Evolutionary conservation across 2,113 vertebrate species (phyloP).

Genomic region (Apistogramma diplotaenia): DNA sequence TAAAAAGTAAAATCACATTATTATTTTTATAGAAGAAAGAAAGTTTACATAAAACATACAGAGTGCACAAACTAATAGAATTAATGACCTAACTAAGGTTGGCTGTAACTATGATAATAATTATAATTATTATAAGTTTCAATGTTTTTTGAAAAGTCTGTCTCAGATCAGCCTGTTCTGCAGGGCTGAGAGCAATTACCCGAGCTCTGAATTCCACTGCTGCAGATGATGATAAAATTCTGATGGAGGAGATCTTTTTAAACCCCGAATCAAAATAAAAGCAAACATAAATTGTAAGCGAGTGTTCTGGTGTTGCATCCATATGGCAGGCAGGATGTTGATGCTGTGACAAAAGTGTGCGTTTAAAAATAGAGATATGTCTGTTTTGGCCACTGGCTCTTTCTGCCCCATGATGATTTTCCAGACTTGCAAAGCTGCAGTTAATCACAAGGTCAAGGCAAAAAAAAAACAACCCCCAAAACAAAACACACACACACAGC

Average conservation of each 20-base stretch:
- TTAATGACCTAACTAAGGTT: no score
- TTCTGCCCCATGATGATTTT: constrained; percentile 36
- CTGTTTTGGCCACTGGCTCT: constrained; percentile 27
- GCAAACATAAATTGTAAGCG: not conserved
- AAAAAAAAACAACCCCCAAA: not conserved
- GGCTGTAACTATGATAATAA: not conserved
- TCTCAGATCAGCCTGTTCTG: not conserved
- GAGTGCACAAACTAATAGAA: not conserved
- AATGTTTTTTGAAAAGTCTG: not conserved
- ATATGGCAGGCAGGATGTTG: constrained; percentile 4
- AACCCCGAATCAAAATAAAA: not conserved
- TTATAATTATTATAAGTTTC: not conserved
- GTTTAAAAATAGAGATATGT: constrained; percentile 48
- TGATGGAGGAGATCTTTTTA: not conserved
- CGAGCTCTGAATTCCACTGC: not conserved
- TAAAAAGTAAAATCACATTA: not conserved
- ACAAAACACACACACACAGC: constrained; percentile 5
- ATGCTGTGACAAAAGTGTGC: not conserved
- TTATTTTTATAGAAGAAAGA: not conserved
- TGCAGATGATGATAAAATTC: not conserved
- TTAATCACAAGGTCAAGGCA: constrained; percentile 29
- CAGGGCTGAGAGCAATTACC: not conserved
- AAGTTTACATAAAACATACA: not conserved
- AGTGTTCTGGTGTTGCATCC: not conserved
- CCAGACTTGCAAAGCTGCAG: constrained; percentile 20